These are phyloP conservation scores for Gymnarchus niloticus DNA, from an alignment of 2,113 vertebrate species.

Conservation along the genomic window DNA sequence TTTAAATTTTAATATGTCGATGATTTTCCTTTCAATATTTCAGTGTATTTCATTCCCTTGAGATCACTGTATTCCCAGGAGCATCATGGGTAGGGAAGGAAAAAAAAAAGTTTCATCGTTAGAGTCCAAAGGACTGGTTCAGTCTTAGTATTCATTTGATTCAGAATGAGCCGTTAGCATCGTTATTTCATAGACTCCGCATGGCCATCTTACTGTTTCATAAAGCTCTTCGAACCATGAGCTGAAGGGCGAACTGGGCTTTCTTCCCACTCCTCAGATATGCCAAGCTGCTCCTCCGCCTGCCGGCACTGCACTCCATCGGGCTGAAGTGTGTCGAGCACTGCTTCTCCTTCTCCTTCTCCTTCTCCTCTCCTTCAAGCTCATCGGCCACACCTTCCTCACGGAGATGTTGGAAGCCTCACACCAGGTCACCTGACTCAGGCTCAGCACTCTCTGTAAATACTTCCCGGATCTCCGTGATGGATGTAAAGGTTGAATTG, in stretches of 20 bases:
- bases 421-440: conserved; percentile 84
- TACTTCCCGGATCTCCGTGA: conserved; percentile 46
- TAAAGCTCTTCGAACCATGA: neutral
- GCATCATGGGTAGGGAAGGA: too few species aligned
- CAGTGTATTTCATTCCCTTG: too few species aligned
- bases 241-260: neutral
- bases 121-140: too few species aligned
- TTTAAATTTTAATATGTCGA: too few species aligned
- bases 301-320: conserved; percentile 86
- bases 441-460: conserved; percentile 53
- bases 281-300: conserved; percentile 85
- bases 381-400: conserved; percentile 94
- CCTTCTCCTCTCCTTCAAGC: conserved; percentile 96
- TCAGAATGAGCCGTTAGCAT: too few species aligned
- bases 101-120: too few species aligned
- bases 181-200: too few species aligned
- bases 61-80: too few species aligned
- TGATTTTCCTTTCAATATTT: too few species aligned
- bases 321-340: conserved; percentile 94
- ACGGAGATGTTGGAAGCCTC: conserved; percentile 97
- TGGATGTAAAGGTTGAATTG: conserved; percentile 45
- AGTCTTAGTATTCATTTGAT: too few species aligned
- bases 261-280: conserved; percentile 64
- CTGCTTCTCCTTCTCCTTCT: conserved; percentile 96
- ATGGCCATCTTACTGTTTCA: too few species aligned